These are phyloP conservation scores for Lasioglossum villosulum DNA, from an alignment of 2,888 invertebrate species.

Conservation along the genomic window DNA sequence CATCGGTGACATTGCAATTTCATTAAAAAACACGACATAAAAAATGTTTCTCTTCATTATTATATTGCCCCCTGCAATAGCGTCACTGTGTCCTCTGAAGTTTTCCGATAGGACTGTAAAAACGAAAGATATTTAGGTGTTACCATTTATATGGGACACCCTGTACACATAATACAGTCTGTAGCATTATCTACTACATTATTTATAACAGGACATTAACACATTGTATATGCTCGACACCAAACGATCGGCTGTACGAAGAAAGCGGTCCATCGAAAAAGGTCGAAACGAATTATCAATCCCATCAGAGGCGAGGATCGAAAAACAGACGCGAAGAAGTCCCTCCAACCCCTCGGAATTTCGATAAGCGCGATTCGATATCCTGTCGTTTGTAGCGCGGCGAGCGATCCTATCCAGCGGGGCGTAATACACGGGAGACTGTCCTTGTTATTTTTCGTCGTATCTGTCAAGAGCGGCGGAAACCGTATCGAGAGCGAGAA, in stretches of 20 bases:
- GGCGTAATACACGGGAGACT: slow-evolving; percentile 61
- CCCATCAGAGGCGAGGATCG: slow-evolving; percentile 20
- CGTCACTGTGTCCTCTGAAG: no score
- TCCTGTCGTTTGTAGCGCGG: slow-evolving; percentile 49
- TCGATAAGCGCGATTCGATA: slow-evolving; percentile 66
- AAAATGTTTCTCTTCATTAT: no score
- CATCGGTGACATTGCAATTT: no score
- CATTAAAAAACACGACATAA: no score
- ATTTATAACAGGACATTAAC: neutral
- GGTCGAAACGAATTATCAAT: slow-evolving; percentile 32
- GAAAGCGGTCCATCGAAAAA: neutral
- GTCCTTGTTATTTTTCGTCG: slow-evolving; percentile 64
- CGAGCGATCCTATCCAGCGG: slow-evolving; percentile 50
- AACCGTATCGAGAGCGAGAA: slow-evolving; percentile 17
- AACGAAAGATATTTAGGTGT: no score
- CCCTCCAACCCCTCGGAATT: slow-evolving; percentile 48
- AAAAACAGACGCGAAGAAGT: slow-evolving; percentile 30
- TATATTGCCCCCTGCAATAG: no score
- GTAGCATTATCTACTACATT: neutral
- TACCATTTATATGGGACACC: no score
- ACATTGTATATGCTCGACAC: neutral
- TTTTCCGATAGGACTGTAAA: no score
- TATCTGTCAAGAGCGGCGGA: slow-evolving; percentile 47
- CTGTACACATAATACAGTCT: no score
- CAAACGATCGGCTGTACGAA: neutral